Base-by-base conservation (phyloP, 2,888 invertebrate species). In the Lypha dubia region DNA sequence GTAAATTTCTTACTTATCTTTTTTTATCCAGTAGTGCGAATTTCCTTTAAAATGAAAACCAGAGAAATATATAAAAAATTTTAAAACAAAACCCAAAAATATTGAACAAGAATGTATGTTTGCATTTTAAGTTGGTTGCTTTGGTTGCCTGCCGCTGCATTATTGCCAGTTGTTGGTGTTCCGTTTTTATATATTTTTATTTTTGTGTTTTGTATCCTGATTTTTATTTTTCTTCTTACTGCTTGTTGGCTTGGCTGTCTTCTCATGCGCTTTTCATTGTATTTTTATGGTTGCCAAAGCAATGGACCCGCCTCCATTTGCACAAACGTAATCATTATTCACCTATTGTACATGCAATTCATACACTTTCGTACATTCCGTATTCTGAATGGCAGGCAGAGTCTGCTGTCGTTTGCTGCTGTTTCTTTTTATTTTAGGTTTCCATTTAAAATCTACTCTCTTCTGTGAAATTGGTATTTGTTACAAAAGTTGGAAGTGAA, bases 221-320 rank as follows among this genome's bases (percentile, higher is more conserved):
- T 35, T 58, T n/a, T 80, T 32, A 22, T 62, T 62, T 56, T 75
- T 46, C 17, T 70, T 70, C 53, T 70, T 63, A 38, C 24, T 82
- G 75, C 70, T 80, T 65, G 71, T 65, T 81, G 84, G n/a, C n/a
- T n/a, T n/a, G n/a, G n/a, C 65, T 79, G 81, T 60, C 81, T 76
- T 82, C 68, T 82, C 84, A 80, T 83, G 83, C 84, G 85, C 79
- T 79, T 82, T 70, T 60, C 79, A 88, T 87, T 89, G 87, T 88
- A 87, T 87, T 89, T 86, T 87, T 87, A 87, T 87, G 87, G 89
- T 88, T 90, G 89, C 88, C 88, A 83, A 88, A 88, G 91, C 88
- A 89, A 90, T 91, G 90, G 90, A 90, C 91, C 91, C 90, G 90
- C 90, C 90, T 90, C 89, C 88, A 90, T 89, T 86, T 77, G 86